Conservation (phyloP, 2,888 invertebrate genomes). For the Rhingia campestris region DNA sequence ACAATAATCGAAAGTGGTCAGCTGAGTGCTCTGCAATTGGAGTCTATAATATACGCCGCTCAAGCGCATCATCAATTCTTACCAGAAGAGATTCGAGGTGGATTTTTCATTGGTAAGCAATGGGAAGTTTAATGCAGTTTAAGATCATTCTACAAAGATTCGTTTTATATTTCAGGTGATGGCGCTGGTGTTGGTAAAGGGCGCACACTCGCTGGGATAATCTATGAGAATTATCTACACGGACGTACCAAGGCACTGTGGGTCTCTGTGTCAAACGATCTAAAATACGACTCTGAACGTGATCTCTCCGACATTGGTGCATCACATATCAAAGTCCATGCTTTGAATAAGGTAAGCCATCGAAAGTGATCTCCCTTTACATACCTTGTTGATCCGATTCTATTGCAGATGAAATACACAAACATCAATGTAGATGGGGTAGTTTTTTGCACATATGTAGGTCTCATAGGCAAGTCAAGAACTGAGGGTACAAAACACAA, state of each 20-base stretch:
- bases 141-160: not conserved
- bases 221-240: slow-evolving; percentile 97
- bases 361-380: not conserved
- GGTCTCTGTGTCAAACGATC: slow-evolving; percentile 99
- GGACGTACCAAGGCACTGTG: slow-evolving; percentile 98
- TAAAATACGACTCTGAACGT: slow-evolving; percentile 98
- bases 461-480: slow-evolving; percentile 98
- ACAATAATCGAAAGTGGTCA: slow-evolving; percentile 92
- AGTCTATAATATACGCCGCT: slow-evolving; percentile 98
- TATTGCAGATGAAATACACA: slow-evolving; percentile 94
- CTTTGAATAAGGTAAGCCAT: slow-evolving; percentile 91
- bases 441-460: slow-evolving; percentile 98
- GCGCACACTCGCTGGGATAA: slow-evolving; percentile 98
- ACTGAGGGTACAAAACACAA: slow-evolving; percentile 91
- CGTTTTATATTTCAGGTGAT: slow-evolving; percentile 87
- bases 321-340: slow-evolving; percentile 92
- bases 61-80: slow-evolving; percentile 97
- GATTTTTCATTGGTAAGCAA: slow-evolving; percentile 93
- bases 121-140: not conserved
- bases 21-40: slow-evolving; percentile 97
- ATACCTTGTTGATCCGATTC: not conserved
- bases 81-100: slow-evolving; percentile 94
- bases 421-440: slow-evolving; percentile 98
- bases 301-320: slow-evolving; percentile 98
- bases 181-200: slow-evolving; percentile 99